Base-by-base conservation (phyloP, 23 tunicate genomes). In the Diplosoma virens region DNA sequence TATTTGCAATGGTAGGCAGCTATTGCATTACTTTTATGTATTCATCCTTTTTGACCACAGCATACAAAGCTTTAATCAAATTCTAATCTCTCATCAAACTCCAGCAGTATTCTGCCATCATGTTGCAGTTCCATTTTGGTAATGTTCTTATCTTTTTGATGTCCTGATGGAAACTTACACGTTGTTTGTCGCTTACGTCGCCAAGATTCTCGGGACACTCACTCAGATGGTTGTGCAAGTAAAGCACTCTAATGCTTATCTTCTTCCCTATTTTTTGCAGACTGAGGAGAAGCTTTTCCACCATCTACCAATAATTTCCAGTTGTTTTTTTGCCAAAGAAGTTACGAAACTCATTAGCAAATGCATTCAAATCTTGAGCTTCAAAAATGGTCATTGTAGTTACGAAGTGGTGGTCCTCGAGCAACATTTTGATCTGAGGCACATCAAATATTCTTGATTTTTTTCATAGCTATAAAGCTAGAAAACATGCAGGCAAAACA, bases 111-210 rank as follows among this genome's bases (percentile, higher is more conserved):
- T 68, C 75, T 68, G 27, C 75, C 75, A 68, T 68, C 75, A 68
- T 68, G 75, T 68, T 68, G 75, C 75, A 68, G 75, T 68, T 68
- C 54, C 75, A 68, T 68, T 54, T 68, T 68, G 75, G 54, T 35
- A 68, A 68, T 54, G 54, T 68, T 68, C 26, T 36, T 68, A 68
- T 17, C 75, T 34, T 26, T 68, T 68, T 68, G 53, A 68, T 68
- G 54, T 68, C 75, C 54, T 68, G 70, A 63, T 63, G 35, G 70
- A 25, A 63, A 63, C 70, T 7, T 35, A 26, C 70, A 5, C 70
- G 35, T 6, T 28, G 54, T 28, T 68, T 54, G 54, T 68, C 75
- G 23, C 24, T 68, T 68, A 36, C 75, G 75, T 36, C 75, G 11
- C 75, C 75, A 68, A 68, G 54, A 26, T 68, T 68, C 23, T 68